phyloP scores from a whole-genome alignment of 2,113 vertebrate genomes.

The Xenopus borealis region DNA sequence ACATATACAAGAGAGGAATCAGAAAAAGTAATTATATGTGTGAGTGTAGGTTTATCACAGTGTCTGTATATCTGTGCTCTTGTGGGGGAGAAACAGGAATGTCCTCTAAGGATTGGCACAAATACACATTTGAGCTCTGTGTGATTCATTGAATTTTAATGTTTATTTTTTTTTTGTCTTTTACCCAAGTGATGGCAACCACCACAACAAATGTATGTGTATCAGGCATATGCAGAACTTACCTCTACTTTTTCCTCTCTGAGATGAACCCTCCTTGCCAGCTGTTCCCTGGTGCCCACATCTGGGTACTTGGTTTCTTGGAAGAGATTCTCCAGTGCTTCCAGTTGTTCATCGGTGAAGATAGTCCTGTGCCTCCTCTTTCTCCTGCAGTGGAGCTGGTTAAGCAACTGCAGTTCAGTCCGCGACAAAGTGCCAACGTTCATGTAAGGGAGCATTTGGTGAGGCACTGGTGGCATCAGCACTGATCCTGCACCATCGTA shows the following conservation, averaged over 20 bases:
- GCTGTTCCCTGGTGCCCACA: slow-evolving; percentile 91
- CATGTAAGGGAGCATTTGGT: slow-evolving; percentile 96
- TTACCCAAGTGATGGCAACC: no score
- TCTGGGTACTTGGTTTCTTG: slow-evolving; percentile 98
- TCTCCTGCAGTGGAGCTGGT: slow-evolving; percentile 92
- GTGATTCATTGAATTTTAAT: no score
- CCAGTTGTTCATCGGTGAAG: slow-evolving; percentile 96
- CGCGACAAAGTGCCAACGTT: slow-evolving; percentile 91
- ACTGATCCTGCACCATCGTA: slow-evolving; percentile 87
- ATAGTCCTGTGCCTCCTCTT: slow-evolving; percentile 94
- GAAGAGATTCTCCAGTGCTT: slow-evolving; percentile 93
- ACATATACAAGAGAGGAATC: no score
- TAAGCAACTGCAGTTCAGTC: slow-evolving; percentile 91
- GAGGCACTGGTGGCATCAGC: slow-evolving; percentile 87
- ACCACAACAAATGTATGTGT: no score
- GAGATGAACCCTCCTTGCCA: slow-evolving; percentile 93
- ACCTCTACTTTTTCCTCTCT: slow-evolving; percentile 98
- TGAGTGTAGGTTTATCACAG: no score
- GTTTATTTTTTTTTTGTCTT: no score
- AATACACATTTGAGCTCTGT: no score
- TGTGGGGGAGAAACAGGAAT: no score
- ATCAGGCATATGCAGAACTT: slow-evolving; percentile 10
- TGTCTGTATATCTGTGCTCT: no score
- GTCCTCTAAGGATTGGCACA: no score
- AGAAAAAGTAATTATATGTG: no score